Evolutionary conservation across 2,797 vertebrate species (phyloP).

Genomic region (Sebastes nivosus): DNA sequence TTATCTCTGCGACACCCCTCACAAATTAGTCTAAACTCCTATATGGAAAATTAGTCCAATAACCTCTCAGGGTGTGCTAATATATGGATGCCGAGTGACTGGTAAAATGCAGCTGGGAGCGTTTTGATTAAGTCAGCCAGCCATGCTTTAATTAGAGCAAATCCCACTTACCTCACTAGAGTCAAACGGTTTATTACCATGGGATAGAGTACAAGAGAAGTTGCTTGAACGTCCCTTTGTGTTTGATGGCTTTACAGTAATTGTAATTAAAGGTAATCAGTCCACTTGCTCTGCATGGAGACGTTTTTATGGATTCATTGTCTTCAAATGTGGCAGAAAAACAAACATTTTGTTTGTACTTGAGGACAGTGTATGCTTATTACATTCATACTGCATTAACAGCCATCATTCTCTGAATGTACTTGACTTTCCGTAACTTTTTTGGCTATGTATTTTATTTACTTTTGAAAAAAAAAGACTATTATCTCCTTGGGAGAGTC

Average conservation of each 20-base stretch:
- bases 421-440: constrained; percentile 8
- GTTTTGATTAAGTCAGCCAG: constrained; percentile 50
- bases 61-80: constrained; percentile 41
- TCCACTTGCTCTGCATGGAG: constrained; percentile 12
- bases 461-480: background rate
- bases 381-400: background rate
- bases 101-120: constrained; percentile 43
- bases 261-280: constrained; percentile 16
- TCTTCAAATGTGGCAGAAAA: constrained; percentile 10
- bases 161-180: constrained; percentile 49
- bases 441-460: background rate
- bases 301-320: background rate
- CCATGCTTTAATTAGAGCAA: constrained; percentile 59
- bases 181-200: constrained; percentile 40
- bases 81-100: constrained; percentile 55
- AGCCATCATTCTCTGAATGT: background rate
- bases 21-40: constrained; percentile 13
- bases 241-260: constrained; percentile 41
- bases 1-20: background rate
- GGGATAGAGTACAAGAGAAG: constrained; percentile 26
- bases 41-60: constrained; percentile 31
- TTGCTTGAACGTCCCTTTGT: constrained; percentile 27
- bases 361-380: background rate
- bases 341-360: constrained; percentile 6
- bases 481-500: background rate